Percentiles rank a stretch among this genome's conserved stretches.
These are phyloP conservation scores for Hydrolagus colliei DNA, from an alignment of 2,797 vertebrate species.

Conservation along the genomic window DNA sequence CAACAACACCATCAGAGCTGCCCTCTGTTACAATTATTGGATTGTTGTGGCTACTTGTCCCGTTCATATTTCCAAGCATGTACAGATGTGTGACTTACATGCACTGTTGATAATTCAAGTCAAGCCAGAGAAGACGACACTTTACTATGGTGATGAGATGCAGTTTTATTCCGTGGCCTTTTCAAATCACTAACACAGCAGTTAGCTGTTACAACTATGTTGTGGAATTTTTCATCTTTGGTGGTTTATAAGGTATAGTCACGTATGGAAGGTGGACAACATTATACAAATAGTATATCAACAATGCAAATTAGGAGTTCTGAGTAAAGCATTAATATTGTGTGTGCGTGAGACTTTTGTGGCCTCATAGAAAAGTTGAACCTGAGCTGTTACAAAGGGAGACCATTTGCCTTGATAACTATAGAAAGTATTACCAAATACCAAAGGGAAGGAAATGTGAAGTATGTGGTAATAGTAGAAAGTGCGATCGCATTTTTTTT, in stretches of 20 bases:
- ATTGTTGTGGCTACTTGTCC: no score
- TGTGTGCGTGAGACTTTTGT: background rate
- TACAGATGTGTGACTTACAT: no score
- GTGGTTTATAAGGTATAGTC: background rate
- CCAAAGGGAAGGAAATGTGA: background rate
- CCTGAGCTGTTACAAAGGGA: background rate
- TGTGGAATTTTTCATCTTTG: background rate
- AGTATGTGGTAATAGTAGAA: background rate
- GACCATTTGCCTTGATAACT: background rate
- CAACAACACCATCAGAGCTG: no score
- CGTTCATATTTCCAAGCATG: no score
- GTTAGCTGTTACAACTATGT: background rate
- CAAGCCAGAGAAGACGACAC: no score
- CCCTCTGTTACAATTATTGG: no score
- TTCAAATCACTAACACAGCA: background rate
- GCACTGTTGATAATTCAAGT: no score
- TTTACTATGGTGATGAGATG: no score
- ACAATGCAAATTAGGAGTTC: background rate
- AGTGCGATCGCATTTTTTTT: background rate
- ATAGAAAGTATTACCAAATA: background rate
- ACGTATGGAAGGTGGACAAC: no score
- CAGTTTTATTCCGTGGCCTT: background rate
- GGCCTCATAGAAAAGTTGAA: background rate
- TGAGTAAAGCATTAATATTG: background rate
- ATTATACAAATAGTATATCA: background rate